Conservation (phyloP, 2,113 vertebrate species). For the Felis catus region F.catus_Fca126_mat1.0 CM031412.1:128980001-128980500, state of each 20-base stretch:
- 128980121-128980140: neutral
- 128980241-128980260: neutral
- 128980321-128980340: neutral
- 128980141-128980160: constrained; percentile 16
- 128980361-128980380: neutral
- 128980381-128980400: neutral
- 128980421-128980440: neutral
- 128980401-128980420: neutral
- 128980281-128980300: neutral
- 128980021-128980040: constrained; percentile 41
- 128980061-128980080: constrained; percentile 62
- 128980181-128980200: constrained; percentile 36
- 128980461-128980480: neutral
- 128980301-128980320: neutral
- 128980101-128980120: neutral
- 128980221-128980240: constrained; percentile 18
- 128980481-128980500: constrained; percentile 9
- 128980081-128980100: constrained; percentile 35
- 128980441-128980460: neutral
- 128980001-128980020: constrained; percentile 1
- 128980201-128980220: constrained; percentile 41
- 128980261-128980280: neutral
- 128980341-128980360: neutral
- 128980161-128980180: constrained; percentile 20
- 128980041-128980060: constrained; percentile 22